These are phyloP conservation scores for Gymnothorax reevesii DNA, from an alignment of 2,797 vertebrate genomes.

Conservation along the genomic window DNA sequence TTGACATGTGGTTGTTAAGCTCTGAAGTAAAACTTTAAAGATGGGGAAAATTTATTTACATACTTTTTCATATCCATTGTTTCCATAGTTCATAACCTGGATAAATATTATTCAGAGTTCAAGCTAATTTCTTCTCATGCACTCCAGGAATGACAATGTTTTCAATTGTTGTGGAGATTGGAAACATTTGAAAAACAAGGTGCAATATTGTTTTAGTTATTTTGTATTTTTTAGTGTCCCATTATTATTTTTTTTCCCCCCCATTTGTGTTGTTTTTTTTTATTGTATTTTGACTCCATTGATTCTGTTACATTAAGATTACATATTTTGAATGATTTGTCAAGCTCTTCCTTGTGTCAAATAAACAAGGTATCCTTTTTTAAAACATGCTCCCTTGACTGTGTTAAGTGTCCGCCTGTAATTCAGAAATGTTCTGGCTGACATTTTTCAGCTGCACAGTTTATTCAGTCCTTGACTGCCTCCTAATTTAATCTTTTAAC, in stretches of 20 bases:
- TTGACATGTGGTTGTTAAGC: slow-evolving; percentile 25
- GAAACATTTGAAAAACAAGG: slow-evolving; percentile 76
- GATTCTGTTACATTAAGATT: slow-evolving; percentile 73
- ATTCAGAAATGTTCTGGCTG: background rate
- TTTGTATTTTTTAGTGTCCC: slow-evolving; percentile 76
- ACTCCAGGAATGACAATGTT: slow-evolving; percentile 42
- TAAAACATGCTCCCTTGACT: slow-evolving; percentile 9
- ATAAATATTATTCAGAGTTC: slow-evolving; percentile 63
- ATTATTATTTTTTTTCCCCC: slow-evolving; percentile 55
- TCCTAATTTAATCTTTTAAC: background rate
- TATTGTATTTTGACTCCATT: slow-evolving; percentile 80
- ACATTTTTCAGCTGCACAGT: no score
- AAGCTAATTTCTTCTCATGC: slow-evolving; percentile 63
- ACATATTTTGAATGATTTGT: slow-evolving; percentile 75
- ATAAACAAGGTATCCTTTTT: slow-evolving; percentile 61
- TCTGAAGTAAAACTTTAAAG: slow-evolving; percentile 24
- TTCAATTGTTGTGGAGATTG: slow-evolving; percentile 67
- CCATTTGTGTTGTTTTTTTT: slow-evolving; percentile 60
- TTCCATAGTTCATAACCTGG: slow-evolving; percentile 62
- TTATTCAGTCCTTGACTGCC: background rate
- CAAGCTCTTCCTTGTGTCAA: slow-evolving; percentile 73
- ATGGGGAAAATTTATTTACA: background rate
- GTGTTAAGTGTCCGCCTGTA: background rate
- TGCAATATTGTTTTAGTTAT: slow-evolving; percentile 79
- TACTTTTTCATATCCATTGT: slow-evolving; percentile 61